Evolutionary conservation across 2,113 vertebrate genomes (phyloP), one percentile per base, ranked within the genome.

Genomic region (Rhea pennata): DNA sequence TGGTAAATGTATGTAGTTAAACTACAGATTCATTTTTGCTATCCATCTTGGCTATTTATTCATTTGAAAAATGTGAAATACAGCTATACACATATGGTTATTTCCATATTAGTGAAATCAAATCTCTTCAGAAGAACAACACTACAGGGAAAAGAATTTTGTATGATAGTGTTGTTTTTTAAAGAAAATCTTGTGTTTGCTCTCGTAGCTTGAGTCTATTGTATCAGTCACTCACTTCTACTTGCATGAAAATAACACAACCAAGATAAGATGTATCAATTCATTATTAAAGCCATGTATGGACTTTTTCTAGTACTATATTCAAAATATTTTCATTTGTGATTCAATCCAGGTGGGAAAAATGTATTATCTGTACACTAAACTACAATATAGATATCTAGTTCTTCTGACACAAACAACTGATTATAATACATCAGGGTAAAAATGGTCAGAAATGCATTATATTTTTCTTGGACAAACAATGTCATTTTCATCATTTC

Each of bases 41-140:
- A 70, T 84, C 92, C 87, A 89, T 89, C 24, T 85, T 91, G 67
- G 39, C 44, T 50, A 88, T 88, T 95, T 94, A 36, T 94, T 71
- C 42, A 88, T 84, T 89, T 95, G n/a, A 94, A 72, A 94, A 94
- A 81, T 31, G 36, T 66, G 82, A 31, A 87, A 93, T 48, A 96
- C 78, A 94, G 82, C 87, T 92, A 84, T 59, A 81, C 83, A 92
- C 66, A 65, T 59, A 69, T 44, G 26, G 51, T 66, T 90, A 59
- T 33, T 90, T 88, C 40, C 9, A 27, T 16, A n/a, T 29, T 79
- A 79, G n/a, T 31, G 50, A 95, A 91, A 70, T 24, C 26, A n/a
- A 74, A 58, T 88, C 58, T 15, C 4, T 29, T 84, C 42, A 44
- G 22, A 84, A 71, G 21, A 83, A 44, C 92, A 53, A 84, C 0